phyloP scores from a whole-genome alignment of 2,113 vertebrate genomes.

The Pelodiscus sinensis region DNA sequence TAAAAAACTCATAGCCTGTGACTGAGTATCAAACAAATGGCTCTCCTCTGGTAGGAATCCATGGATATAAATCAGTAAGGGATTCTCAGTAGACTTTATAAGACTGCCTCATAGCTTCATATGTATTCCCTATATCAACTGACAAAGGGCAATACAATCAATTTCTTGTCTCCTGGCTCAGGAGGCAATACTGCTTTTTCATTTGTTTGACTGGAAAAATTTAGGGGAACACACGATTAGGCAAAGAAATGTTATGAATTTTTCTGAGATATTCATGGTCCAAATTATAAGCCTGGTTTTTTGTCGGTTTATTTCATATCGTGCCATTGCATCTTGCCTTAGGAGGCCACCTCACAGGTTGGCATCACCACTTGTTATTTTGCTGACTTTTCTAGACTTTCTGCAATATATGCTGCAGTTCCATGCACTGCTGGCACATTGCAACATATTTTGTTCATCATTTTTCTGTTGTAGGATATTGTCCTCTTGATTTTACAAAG shows the following conservation, averaged over 20 bases:
- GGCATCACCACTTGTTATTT: constrained; percentile 39
- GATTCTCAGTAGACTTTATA: neutral
- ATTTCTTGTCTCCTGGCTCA: neutral
- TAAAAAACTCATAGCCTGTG: neutral
- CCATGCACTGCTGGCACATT: neutral
- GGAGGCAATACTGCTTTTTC: neutral
- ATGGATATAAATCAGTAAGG: neutral
- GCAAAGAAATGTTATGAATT: constrained; percentile 67
- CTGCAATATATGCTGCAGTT: neutral
- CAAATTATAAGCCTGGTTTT: neutral
- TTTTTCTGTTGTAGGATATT: neutral
- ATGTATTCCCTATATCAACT: neutral
- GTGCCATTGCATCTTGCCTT: constrained; percentile 26
- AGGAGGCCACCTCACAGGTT: constrained; percentile 8
- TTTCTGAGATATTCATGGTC: constrained; percentile 38
- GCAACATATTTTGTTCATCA: neutral
- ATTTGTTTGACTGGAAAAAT: constrained; percentile 6
- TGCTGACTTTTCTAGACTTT: neutral
- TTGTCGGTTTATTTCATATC: neutral
- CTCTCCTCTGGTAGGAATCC: neutral
- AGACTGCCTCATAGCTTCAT: neutral
- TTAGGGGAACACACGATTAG: constrained; percentile 53
- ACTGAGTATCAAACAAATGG: neutral
- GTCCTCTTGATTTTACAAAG: constrained; percentile 29
- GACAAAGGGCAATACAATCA: neutral